Conservation (phyloP, 2,113 vertebrate species). For the Urocynchramus pylzowi region DNA sequence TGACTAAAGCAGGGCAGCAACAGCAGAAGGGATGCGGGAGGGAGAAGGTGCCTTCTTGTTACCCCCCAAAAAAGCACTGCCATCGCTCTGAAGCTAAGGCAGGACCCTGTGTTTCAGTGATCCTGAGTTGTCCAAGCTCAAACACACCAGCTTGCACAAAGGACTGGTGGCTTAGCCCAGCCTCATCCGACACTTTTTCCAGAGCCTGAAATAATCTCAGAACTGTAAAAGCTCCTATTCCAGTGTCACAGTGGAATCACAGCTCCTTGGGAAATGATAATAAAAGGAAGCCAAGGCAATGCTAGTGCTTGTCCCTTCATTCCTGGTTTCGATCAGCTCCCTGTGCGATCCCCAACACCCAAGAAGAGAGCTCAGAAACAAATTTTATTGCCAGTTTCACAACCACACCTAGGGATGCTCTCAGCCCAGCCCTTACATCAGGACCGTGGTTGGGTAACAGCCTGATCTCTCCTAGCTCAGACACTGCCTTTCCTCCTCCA, state of each 20-base stretch:
- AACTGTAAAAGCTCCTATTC: background rate
- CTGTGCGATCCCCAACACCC: background rate
- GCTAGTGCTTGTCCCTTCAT: background rate
- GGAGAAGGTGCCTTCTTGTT: background rate
- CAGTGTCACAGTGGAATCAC: background rate
- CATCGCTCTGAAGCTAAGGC: background rate
- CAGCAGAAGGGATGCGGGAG: background rate
- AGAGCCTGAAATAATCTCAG: background rate
- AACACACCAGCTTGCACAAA: background rate
- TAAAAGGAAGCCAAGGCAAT: background rate
- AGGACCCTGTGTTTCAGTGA: accelerated
- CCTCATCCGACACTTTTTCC: background rate
- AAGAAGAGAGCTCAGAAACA: background rate
- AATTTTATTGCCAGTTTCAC: slow-evolving; percentile 18
- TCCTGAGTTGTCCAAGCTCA: background rate
- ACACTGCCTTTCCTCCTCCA: background rate
- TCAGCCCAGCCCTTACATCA: background rate
- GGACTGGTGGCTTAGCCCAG: background rate
- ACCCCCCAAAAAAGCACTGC: background rate
- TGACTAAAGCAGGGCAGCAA: background rate
- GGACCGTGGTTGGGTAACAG: background rate
- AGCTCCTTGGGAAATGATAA: background rate
- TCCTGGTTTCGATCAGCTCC: background rate
- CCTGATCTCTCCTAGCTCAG: background rate
- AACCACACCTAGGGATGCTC: slow-evolving; percentile 15